phyloP scores from a whole-genome alignment of 2,888 invertebrate genomes.

The Danaus chrysippus region DNA sequence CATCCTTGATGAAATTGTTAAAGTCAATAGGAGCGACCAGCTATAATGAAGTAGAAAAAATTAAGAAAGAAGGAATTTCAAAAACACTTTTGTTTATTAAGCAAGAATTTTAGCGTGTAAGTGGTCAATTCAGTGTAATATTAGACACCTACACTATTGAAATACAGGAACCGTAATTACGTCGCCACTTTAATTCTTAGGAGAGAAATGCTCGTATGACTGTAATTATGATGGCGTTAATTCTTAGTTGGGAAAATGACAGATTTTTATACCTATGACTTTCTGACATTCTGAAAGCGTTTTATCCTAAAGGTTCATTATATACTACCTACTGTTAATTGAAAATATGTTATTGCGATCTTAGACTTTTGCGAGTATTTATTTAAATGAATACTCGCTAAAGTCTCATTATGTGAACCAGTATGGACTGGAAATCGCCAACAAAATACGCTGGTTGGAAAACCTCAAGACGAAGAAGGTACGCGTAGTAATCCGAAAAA shows the following conservation, averaged over 20 bases:
- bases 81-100: neutral
- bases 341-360: too few species aligned
- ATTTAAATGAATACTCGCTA: too few species aligned
- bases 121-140: constrained; percentile 1
- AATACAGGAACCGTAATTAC: constrained; percentile 3
- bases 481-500: too few species aligned
- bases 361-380: too few species aligned
- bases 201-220: neutral
- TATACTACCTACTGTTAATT: neutral
- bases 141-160: constrained; percentile 6
- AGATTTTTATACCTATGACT: neutral
- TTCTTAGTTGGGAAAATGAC: neutral
- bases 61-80: too few species aligned
- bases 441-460: too few species aligned
- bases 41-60: too few species aligned
- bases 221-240: constrained; percentile 2
- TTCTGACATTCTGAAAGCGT: neutral
- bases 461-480: too few species aligned
- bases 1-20: too few species aligned
- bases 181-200: constrained; percentile 5
- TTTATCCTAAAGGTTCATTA: neutral
- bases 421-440: too few species aligned
- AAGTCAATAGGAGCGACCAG: too few species aligned
- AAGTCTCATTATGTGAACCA: too few species aligned
- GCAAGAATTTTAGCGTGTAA: neutral